Evolutionary conservation across 2,113 vertebrate genomes (phyloP).

Genomic region (Tachysurus fulvidraco): DNA sequence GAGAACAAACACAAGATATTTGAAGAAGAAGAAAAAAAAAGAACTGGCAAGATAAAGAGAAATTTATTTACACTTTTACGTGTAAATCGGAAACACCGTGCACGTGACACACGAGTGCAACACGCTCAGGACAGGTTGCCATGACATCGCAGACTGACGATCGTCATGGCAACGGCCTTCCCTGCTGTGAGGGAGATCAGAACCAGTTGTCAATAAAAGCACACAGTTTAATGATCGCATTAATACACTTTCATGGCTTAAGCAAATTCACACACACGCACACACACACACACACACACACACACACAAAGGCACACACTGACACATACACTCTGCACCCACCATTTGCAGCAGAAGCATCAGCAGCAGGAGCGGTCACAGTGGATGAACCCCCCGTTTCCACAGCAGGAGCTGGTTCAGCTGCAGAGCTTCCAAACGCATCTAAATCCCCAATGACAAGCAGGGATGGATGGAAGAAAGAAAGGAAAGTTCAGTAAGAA

Average conservation of each 20-base stretch:
- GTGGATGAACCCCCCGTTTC: slow-evolving; percentile 83
- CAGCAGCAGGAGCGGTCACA: slow-evolving; percentile 80
- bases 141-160: slow-evolving; percentile 28
- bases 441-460: slow-evolving; percentile 75
- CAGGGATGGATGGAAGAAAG: slow-evolving; percentile 46
- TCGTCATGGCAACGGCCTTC: slow-evolving; percentile 54
- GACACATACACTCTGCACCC: slow-evolving; percentile 66
- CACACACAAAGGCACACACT: too few relatives aligned
- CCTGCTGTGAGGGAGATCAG: slow-evolving; percentile 15
- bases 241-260: background rate
- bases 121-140: slow-evolving; percentile 11
- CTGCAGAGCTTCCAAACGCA: slow-evolving; percentile 87
- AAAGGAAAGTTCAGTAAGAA: background rate
- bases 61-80: background rate
- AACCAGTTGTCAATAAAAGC: background rate
- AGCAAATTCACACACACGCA: slow-evolving; percentile 17
- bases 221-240: background rate
- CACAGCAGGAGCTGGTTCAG: slow-evolving; percentile 82
- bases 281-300: slow-evolving; percentile 3
- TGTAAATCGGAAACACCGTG: background rate
- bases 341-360: slow-evolving; percentile 86
- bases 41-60: background rate
- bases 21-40: background rate
- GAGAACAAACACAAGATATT: background rate
- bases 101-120: slow-evolving; percentile 22